phyloP scores from a whole-genome alignment of 2,888 invertebrate genomes.

The Eupithecia abbreviata region DNA sequence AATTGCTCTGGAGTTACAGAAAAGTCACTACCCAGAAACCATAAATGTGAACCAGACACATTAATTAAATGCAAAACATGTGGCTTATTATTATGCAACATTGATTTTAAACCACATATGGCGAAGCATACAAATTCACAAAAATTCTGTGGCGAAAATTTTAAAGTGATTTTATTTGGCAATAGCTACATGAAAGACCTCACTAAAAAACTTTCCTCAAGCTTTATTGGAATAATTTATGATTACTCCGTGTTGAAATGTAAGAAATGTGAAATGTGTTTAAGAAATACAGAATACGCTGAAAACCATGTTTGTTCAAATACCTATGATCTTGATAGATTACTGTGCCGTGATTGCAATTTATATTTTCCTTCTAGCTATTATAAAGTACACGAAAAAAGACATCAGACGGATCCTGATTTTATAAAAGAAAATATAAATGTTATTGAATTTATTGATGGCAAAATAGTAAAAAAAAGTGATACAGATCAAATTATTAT shows the following conservation, averaged over 20 bases:
- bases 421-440: conserved; percentile 59
- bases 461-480: not conserved
- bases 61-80: conserved; percentile 61
- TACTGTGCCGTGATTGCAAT: conserved; percentile 59
- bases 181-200: conserved; percentile 21
- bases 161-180: conserved; percentile 67
- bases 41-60: conserved; percentile 50
- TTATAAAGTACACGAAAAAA: conserved; percentile 55
- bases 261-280: conserved; percentile 59
- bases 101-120: conserved; percentile 56
- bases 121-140: conserved; percentile 58
- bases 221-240: conserved; percentile 58
- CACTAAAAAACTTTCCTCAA: conserved; percentile 34
- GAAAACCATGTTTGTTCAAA: conserved; percentile 57
- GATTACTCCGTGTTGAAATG: conserved; percentile 69
- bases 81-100: conserved; percentile 54
- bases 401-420: conserved; percentile 60
- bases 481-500: not conserved
- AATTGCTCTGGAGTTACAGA: conserved; percentile 61
- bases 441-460: conserved; percentile 51
- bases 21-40: conserved; percentile 51
- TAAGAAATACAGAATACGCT: conserved; percentile 46
- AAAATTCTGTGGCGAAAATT: conserved; percentile 56
- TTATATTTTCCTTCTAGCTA: conserved; percentile 58
- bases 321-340: conserved; percentile 47